These are phyloP conservation scores for Hirtodrosophila alboralis DNA, from an alignment of 2,888 invertebrate genomes.

Conservation along the genomic window DNA sequence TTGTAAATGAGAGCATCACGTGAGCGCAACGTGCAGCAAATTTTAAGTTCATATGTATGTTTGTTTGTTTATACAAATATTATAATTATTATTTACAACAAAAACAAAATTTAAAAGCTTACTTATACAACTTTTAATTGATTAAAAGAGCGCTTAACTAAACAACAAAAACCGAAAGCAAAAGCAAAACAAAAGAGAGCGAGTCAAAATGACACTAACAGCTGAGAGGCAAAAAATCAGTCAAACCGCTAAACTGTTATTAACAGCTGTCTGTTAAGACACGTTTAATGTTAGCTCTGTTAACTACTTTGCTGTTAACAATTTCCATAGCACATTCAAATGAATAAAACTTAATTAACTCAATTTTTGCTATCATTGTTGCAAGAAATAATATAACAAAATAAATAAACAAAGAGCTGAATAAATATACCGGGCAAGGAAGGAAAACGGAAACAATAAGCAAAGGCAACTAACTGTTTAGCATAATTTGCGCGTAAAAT, in stretches of 20 bases:
- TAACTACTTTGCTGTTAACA: too few species aligned
- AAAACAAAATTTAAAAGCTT: background rate
- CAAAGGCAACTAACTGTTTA: slow-evolving; percentile 44
- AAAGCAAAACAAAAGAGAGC: background rate
- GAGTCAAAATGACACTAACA: background rate
- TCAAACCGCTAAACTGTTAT: slow-evolving; percentile 14
- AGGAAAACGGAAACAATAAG: slow-evolving; percentile 15
- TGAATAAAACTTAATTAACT: slow-evolving; percentile 13
- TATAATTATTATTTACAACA: slow-evolving; percentile 1
- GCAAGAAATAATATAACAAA: slow-evolving; percentile 3
- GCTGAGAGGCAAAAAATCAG: slow-evolving; percentile 1
- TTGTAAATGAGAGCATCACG: slow-evolving; percentile 40
- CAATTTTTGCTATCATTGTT: slow-evolving; percentile 3
- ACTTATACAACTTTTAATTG: slow-evolving; percentile 4
- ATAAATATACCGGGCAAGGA: slow-evolving; percentile 5
- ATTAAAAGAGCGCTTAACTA: slow-evolving; percentile 8
- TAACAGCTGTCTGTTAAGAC: slow-evolving; percentile 12
- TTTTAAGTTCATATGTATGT: too few species aligned
- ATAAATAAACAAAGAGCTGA: slow-evolving; percentile 16
- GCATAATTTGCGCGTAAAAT: slow-evolving; percentile 60
- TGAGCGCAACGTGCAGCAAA: too few species aligned
- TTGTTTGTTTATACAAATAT: slow-evolving; percentile 11
- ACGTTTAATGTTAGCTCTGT: background rate
- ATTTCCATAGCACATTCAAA: slow-evolving; percentile 1
- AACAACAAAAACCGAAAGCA: slow-evolving; percentile 3